A percentile compares a stretch with the other conserved stretches of the same genome.
phyloP scores from a whole-genome alignment of 2,888 invertebrate genomes.

The Dilophus febrilis region DNA sequence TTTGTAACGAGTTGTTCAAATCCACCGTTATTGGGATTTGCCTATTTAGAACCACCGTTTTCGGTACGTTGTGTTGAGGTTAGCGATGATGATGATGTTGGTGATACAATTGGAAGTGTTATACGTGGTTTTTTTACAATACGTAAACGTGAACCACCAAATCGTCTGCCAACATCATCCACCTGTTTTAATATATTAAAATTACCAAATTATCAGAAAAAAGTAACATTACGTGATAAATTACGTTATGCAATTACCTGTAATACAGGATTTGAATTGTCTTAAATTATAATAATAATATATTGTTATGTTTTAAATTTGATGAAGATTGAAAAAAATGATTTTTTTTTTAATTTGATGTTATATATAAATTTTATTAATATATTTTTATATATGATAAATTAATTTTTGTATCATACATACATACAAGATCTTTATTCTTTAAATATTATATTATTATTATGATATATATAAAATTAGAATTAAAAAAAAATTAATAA shows the following conservation, averaged over 20 bases:
- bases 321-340: no score
- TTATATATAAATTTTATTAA: no score
- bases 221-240: slow-evolving; percentile 87
- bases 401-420: no score
- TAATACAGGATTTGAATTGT: slow-evolving; percentile 98
- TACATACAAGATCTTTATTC: no score
- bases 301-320: no score
- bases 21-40: slow-evolving; percentile 89
- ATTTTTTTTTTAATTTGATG: no score
- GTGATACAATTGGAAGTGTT: slow-evolving; percentile 66
- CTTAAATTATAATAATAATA: slow-evolving; percentile 45
- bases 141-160: slow-evolving; percentile 81
- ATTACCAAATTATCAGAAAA: slow-evolving; percentile 94
- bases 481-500: no score
- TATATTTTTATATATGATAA: no score
- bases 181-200: slow-evolving; percentile 98
- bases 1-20: slow-evolving; percentile 94
- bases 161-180: slow-evolving; percentile 93
- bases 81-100: slow-evolving; percentile 90
- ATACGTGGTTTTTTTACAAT: slow-evolving; percentile 97
- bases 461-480: no score
- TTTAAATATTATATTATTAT: no score
- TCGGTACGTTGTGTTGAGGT: slow-evolving; percentile 98
- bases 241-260: slow-evolving; percentile 92
- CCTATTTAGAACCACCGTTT: slow-evolving; percentile 92